These are phyloP conservation scores for Ameiurus melas DNA, from an alignment of 2,113 vertebrate genomes.

Conservation along the genomic window DNA sequence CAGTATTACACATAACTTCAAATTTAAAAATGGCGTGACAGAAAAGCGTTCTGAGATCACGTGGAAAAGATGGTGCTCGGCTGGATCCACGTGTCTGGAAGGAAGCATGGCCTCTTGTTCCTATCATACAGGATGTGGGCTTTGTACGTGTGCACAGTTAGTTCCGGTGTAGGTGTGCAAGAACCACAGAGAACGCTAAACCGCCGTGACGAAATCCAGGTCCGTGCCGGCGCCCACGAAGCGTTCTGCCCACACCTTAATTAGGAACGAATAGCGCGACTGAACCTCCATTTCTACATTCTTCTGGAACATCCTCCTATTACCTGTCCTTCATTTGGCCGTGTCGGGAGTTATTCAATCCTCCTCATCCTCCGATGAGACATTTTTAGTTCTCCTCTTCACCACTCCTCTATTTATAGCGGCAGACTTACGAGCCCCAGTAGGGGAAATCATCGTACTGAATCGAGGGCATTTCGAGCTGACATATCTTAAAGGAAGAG, in stretches of 20 bases:
- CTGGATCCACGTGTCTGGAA: neutral
- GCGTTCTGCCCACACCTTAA: slow-evolving; percentile 26
- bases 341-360: neutral
- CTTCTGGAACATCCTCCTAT: too few relatives aligned
- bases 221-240: slow-evolving; percentile 6
- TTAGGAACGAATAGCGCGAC: slow-evolving; percentile 15
- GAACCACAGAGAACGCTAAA: neutral
- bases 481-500: slow-evolving; percentile 6
- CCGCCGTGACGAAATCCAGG: neutral
- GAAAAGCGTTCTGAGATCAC: too few relatives aligned
- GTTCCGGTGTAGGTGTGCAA: neutral
- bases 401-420: slow-evolving; percentile 27
- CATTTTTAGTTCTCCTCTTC: neutral
- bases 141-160: neutral
- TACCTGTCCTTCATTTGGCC: neutral
- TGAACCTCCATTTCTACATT: neutral
- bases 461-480: slow-evolving; percentile 21
- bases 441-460: slow-evolving; percentile 12
- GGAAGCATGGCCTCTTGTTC: neutral
- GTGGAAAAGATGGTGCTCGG: neutral
- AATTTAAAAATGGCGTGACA: too few relatives aligned
- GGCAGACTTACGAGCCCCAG: neutral
- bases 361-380: neutral
- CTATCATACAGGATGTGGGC: neutral
- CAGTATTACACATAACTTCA: neutral